These are phyloP conservation scores for Acropternis orthonyx DNA, from an alignment of 2,797 vertebrate genomes.

Conservation along the genomic window DNA sequence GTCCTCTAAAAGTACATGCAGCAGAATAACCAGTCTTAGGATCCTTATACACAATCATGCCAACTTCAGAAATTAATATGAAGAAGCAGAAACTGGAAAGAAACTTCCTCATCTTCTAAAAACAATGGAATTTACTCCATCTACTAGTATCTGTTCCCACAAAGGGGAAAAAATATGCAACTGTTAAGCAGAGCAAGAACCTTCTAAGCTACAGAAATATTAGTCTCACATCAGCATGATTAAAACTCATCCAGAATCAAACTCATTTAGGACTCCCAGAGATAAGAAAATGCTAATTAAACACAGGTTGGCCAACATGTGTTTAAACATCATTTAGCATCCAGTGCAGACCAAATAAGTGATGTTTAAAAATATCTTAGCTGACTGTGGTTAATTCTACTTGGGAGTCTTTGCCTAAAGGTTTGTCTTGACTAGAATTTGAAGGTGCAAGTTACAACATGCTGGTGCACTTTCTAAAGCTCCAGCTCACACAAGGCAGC, in stretches of 20 bases:
- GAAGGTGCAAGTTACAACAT: background rate
- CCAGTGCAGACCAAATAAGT: constrained; percentile 22
- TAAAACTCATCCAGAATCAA: constrained; percentile 8
- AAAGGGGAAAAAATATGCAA: background rate
- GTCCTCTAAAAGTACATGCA: background rate
- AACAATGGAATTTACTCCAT: background rate
- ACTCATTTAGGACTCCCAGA: background rate
- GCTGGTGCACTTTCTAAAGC: background rate
- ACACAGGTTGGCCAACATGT: constrained; percentile 1
- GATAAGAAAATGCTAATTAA: constrained; percentile 52
- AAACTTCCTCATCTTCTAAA: background rate
- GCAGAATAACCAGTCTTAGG: background rate
- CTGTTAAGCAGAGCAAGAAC: background rate
- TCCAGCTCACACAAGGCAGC: background rate
- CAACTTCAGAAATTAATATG: background rate
- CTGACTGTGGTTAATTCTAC: constrained; percentile 56
- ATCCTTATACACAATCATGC: background rate
- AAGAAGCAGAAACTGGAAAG: background rate
- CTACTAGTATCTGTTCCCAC: background rate
- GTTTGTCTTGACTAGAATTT: constrained; percentile 46
- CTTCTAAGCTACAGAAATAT: background rate
- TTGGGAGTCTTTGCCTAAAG: constrained; percentile 61
- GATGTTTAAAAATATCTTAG: constrained; percentile 66
- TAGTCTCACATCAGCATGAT: background rate
- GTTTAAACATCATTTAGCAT: constrained; percentile 42